Percentiles rank a stretch among this genome's conserved stretches.
Evolutionary conservation across 2,888 invertebrate species (phyloP).

Genomic region (Selenia dentaria): DNA sequence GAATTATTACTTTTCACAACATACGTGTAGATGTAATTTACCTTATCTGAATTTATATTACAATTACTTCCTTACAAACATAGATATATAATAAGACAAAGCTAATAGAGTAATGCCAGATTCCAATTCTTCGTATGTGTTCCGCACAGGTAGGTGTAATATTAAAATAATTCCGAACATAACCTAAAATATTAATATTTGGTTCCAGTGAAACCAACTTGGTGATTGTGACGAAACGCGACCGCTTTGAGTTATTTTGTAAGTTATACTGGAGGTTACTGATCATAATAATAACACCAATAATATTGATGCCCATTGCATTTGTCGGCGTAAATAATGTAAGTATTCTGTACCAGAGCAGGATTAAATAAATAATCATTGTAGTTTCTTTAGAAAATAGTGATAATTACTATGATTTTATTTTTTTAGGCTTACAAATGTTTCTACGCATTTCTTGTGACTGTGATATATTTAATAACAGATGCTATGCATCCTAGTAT

Average conservation of each 20-base stretch:
- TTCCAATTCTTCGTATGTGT: conserved; percentile 46
- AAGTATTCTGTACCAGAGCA: too few species aligned
- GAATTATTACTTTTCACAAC: too few species aligned
- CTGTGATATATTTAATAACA: conserved; percentile 51
- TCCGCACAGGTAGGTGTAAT: too few species aligned
- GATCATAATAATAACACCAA: conserved; percentile 49
- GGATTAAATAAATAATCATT: too few species aligned
- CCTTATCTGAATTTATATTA: too few species aligned
- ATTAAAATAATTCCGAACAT: too few species aligned
- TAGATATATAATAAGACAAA: too few species aligned
- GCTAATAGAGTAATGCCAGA: conserved; percentile 33
- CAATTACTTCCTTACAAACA: too few species aligned
- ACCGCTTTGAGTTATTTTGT: conserved; percentile 47
- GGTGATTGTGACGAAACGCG: conserved; percentile 51
- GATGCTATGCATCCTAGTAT: conserved; percentile 59
- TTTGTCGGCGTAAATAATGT: conserved; percentile 52
- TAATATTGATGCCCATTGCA: conserved; percentile 55
- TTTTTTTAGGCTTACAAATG: conserved; percentile 45
- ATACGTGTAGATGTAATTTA: too few species aligned
- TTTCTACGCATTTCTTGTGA: conserved; percentile 60
- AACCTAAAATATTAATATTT: not conserved
- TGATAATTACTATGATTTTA: not conserved
- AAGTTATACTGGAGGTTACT: conserved; percentile 58
- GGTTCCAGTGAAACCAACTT: conserved; percentile 55
- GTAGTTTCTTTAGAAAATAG: not conserved